These are phyloP conservation scores for Alectura lathami DNA, from an alignment of 2,113 vertebrate genomes.

Conservation along the genomic window DNA sequence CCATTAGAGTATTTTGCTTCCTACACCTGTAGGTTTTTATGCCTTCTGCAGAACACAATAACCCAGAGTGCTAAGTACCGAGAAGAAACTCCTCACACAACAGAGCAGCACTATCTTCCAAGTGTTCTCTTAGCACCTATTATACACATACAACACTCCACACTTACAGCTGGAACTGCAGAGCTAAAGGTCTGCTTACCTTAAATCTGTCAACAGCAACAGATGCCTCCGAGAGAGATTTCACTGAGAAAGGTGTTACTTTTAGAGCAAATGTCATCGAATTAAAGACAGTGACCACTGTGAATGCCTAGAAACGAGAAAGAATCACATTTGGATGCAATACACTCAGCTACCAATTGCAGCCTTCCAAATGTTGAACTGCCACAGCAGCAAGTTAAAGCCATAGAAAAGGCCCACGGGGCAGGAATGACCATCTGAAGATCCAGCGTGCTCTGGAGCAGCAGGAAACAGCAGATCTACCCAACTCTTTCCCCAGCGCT, in stretches of 20 bases:
- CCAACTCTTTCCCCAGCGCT: not conserved
- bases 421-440: not conserved
- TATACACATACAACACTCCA: not conserved
- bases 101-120: not conserved
- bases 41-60: not conserved
- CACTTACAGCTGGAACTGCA: not conserved
- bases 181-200: slow-evolving; percentile 73
- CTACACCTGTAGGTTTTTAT: not conserved
- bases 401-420: not conserved
- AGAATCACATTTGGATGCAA: not conserved
- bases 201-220: slow-evolving; percentile 91
- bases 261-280: slow-evolving; percentile 96
- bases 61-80: not conserved
- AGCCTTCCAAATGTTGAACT: not conserved
- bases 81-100: not conserved
- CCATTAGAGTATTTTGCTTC: not conserved
- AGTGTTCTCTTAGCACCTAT: not conserved
- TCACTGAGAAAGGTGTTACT: slow-evolving; percentile 93
- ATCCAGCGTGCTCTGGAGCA: not conserved
- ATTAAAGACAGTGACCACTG: slow-evolving; percentile 94
- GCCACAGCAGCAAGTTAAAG: not conserved
- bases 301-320: slow-evolving; percentile 84
- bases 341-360: not conserved
- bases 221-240: slow-evolving; percentile 90
- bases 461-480: not conserved